phyloP scores from a whole-genome alignment of 2,888 invertebrate genomes.

The Panopea generosa region DNA sequence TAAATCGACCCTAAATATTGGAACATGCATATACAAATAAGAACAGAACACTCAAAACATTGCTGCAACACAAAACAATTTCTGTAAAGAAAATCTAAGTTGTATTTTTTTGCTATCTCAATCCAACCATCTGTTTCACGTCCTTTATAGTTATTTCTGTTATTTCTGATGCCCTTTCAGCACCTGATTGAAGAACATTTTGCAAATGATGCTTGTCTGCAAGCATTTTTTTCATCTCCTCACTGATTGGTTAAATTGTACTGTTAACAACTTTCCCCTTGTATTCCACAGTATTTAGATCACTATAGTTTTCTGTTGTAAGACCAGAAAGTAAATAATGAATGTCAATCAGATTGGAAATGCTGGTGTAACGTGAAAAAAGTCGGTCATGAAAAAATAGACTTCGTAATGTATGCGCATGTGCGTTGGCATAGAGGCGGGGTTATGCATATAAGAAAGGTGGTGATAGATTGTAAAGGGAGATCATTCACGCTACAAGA shows the following conservation, averaged over 20 bases:
- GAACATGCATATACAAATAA: too few species aligned
- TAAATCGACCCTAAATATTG: too few species aligned
- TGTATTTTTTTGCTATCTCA: slow-evolving; percentile 85
- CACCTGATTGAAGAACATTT: slow-evolving; percentile 88
- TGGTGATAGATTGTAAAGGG: too few species aligned
- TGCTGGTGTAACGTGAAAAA: too few species aligned
- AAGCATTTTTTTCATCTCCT: slow-evolving; percentile 87
- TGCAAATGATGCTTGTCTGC: slow-evolving; percentile 88
- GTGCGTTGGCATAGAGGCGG: too few species aligned
- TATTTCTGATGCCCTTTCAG: slow-evolving; percentile 88
- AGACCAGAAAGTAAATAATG: slow-evolving; percentile 91
- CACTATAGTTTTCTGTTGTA: slow-evolving; percentile 88
- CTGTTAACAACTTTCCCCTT: slow-evolving; percentile 90
- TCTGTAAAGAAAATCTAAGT: too few species aligned
- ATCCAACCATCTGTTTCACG: slow-evolving; percentile 89
- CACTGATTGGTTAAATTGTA: slow-evolving; percentile 90
- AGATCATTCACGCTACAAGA: too few species aligned
- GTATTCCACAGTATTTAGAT: slow-evolving; percentile 92
- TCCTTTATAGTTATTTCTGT: slow-evolving; percentile 89
- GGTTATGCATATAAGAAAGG: too few species aligned
- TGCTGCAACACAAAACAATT: too few species aligned
- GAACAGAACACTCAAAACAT: too few species aligned
- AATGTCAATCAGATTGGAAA: slow-evolving; percentile 94
- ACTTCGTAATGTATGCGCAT: too few species aligned
- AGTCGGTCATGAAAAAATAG: too few species aligned